Percentiles rank a stretch among this genome's conserved stretches.
Conservation (phyloP, 2,888 invertebrate genomes). For the Chrysolina haemoptera region DNA sequence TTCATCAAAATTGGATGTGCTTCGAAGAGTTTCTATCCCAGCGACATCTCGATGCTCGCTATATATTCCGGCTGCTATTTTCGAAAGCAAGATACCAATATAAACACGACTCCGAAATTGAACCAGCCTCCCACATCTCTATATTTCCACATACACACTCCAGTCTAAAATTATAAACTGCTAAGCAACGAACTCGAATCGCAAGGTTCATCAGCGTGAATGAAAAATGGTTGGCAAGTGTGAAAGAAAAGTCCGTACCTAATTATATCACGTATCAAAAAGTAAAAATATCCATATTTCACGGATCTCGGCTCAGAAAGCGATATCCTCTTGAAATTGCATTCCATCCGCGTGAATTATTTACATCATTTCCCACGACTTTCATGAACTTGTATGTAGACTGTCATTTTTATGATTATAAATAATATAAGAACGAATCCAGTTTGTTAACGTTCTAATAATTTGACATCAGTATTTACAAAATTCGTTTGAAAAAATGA, state of each 20-base stretch:
- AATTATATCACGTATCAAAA: background rate
- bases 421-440: no score
- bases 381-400: no score
- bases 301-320: background rate
- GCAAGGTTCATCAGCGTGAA: background rate
- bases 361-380: no score
- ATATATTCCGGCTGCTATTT: constrained; percentile 6
- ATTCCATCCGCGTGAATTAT: background rate
- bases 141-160: constrained; percentile 32
- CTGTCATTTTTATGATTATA: no score
- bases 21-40: background rate
- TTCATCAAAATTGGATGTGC: background rate
- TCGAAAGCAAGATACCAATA: constrained; percentile 32
- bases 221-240: constrained; percentile 8
- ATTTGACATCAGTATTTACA: no score
- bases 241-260: background rate
- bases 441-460: no score
- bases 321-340: background rate
- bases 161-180: constrained; percentile 41
- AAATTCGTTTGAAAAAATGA: no score
- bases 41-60: constrained; percentile 5
- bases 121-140: constrained; percentile 36
- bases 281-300: constrained; percentile 4
- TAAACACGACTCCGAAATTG: constrained; percentile 37
- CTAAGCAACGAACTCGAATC: constrained; percentile 19